Conservation (phyloP, 2,888 invertebrate genomes). For the Pseudanteris insignis region DNA sequence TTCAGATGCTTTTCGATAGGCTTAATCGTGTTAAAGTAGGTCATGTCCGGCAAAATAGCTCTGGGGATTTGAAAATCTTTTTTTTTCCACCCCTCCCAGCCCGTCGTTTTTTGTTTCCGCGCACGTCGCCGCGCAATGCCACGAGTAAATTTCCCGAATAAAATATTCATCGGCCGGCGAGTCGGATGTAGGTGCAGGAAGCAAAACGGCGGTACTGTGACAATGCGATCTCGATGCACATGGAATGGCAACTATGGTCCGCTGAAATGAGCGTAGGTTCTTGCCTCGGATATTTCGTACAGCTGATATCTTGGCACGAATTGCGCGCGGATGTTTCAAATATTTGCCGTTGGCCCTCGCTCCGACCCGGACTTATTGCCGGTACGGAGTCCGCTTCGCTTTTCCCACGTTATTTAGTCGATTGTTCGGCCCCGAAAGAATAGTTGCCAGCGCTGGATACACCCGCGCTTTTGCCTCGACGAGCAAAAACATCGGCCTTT, state of each 20-base stretch:
- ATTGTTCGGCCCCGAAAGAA: constrained; percentile 40
- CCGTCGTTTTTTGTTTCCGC: neutral
- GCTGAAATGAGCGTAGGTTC: constrained; percentile 55
- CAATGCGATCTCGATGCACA: constrained; percentile 51
- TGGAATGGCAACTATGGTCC: constrained; percentile 51
- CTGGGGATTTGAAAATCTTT: constrained; percentile 3
- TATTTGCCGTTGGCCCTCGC: constrained; percentile 45
- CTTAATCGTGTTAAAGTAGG: constrained; percentile 20
- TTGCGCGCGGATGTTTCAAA: constrained; percentile 55
- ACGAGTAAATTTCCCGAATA: constrained; percentile 16
- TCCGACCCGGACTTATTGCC: constrained; percentile 49
- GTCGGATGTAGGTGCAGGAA: constrained; percentile 15
- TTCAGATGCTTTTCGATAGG: constrained; percentile 11
- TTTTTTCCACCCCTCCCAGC: too few relatives aligned
- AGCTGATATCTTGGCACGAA: constrained; percentile 39
- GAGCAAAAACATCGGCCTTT: constrained; percentile 23
- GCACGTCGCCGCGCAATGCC: neutral
- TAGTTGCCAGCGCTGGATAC: constrained; percentile 17
- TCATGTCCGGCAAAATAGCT: constrained; percentile 7
- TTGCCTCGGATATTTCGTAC: constrained; percentile 53
- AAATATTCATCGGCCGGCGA: constrained; percentile 14
- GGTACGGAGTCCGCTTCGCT: constrained; percentile 46
- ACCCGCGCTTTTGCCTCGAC: constrained; percentile 32
- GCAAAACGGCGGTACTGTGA: constrained; percentile 43
- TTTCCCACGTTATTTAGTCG: constrained; percentile 57